phyloP scores from a whole-genome alignment of 37 sponge, comb jelly and placozoan species.

The Axinella damicornis region DNA sequence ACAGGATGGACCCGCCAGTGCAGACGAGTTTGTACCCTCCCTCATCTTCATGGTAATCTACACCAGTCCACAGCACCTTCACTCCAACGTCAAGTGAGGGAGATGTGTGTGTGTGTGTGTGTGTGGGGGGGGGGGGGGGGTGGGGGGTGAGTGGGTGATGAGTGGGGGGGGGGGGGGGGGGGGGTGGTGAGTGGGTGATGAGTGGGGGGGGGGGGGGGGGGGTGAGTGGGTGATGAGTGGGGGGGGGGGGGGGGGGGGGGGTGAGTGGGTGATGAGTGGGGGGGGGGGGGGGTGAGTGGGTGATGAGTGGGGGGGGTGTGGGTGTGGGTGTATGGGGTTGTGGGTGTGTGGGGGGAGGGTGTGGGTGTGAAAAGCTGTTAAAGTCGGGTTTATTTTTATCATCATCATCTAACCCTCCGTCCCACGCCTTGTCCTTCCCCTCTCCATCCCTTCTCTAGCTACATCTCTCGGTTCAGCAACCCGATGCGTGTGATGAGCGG shows the following conservation, averaged over 20 bases:
- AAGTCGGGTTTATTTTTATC: too few relatives aligned
- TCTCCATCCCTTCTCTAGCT: constrained; percentile 43
- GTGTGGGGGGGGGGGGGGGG: too few relatives aligned
- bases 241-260: too few relatives aligned
- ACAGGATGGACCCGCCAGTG: constrained; percentile 82
- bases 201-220: background rate
- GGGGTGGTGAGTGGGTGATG: too few relatives aligned
- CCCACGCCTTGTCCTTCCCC: background rate
- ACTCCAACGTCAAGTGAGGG: constrained; percentile 88
- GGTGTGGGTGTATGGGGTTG: background rate
- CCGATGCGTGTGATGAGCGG: constrained; percentile 80
- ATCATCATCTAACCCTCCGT: too few relatives aligned
- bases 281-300: too few relatives aligned
- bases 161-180: too few relatives aligned
- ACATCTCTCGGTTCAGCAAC: constrained; percentile 81
- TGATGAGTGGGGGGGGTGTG: too few relatives aligned
- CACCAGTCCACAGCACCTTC: constrained; percentile 76
- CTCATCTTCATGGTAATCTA: constrained; percentile 87
- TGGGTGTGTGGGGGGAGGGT: background rate
- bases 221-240: background rate
- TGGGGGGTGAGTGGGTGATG: too few relatives aligned
- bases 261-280: too few relatives aligned
- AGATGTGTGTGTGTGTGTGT: background rate
- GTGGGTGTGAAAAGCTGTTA: too few relatives aligned
- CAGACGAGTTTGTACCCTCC: constrained; percentile 92